These are phyloP conservation scores for Pantherophis vulpinus DNA, from an alignment of 2,797 vertebrate genomes.

Conservation along the genomic window DNA sequence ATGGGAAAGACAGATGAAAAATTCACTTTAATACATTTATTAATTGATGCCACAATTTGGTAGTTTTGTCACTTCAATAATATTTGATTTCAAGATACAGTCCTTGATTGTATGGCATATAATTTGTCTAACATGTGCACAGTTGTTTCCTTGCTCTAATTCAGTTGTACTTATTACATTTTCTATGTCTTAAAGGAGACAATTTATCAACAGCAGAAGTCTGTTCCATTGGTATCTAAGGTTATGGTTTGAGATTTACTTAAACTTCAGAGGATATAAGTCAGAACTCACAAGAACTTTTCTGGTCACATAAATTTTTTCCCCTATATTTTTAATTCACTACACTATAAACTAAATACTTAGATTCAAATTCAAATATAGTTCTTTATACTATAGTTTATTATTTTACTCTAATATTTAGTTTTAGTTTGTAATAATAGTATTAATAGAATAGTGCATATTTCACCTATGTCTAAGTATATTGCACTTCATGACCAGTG, in stretches of 20 bases:
- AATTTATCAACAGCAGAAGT: constrained; percentile 23
- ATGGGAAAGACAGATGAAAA: constrained; percentile 41
- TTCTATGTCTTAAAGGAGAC: constrained; percentile 34
- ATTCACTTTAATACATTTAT: constrained; percentile 53
- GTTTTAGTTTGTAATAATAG: neutral
- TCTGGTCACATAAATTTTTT: neutral
- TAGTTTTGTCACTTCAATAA: constrained; percentile 32
- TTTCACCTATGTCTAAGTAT: neutral
- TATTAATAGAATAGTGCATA: neutral
- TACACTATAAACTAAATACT: neutral
- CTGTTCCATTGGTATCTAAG: constrained; percentile 39
- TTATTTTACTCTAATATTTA: neutral
- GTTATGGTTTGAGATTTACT: constrained; percentile 41
- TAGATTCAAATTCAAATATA: neutral
- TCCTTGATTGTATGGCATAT: constrained; percentile 23
- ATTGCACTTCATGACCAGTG: neutral
- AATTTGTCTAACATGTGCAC: constrained; percentile 12
- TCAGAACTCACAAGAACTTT: constrained; percentile 4
- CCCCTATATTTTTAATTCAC: neutral
- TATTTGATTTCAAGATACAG: constrained; percentile 46
- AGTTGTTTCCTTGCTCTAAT: constrained; percentile 31
- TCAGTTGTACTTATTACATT: constrained; percentile 44
- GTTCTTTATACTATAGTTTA: neutral
- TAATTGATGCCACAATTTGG: constrained; percentile 54
- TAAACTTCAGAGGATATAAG: constrained; percentile 31